Conservation (phyloP, 2,797 vertebrate genomes). For the Gallirallus australis region DNA sequence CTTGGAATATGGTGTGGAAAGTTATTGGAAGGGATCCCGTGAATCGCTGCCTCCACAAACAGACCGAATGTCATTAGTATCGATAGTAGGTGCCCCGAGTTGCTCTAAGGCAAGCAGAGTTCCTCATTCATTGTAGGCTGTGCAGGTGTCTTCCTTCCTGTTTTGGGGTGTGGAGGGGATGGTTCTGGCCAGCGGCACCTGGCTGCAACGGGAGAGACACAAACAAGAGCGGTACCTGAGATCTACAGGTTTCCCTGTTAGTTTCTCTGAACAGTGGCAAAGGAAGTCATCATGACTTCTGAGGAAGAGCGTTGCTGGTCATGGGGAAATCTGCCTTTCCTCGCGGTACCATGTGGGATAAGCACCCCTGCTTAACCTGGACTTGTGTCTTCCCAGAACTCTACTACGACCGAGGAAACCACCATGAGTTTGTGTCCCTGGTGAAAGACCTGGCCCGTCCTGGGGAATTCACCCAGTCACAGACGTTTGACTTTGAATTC, state of each 20-base stretch:
- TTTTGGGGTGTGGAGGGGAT: neutral
- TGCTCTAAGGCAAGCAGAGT: neutral
- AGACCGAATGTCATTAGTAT: neutral
- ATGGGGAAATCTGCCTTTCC: neutral
- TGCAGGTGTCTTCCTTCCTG: neutral
- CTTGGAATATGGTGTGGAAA: neutral
- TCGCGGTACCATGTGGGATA: fast-evolving
- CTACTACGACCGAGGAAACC: slow-evolving; percentile 98
- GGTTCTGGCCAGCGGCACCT: neutral
- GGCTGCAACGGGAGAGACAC: neutral
- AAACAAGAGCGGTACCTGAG: neutral
- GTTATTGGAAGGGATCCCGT: neutral
- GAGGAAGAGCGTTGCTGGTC: neutral
- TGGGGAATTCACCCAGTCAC: slow-evolving; percentile 94
- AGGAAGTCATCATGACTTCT: neutral
- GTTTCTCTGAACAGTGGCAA: neutral
- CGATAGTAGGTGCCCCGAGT: neutral
- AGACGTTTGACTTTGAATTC: slow-evolving; percentile 98
- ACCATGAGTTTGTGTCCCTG: slow-evolving; percentile 97
- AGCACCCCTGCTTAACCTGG: neutral
- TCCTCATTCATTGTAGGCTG: neutral
- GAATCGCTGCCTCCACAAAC: neutral
- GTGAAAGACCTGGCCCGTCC: slow-evolving; percentile 97
- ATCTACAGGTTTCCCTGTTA: neutral
- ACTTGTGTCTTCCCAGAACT: slow-evolving; percentile 82